Evolutionary conservation across 2,888 invertebrate genomes (phyloP).

Genomic region (Tanytarsus gracilentus): DNA sequence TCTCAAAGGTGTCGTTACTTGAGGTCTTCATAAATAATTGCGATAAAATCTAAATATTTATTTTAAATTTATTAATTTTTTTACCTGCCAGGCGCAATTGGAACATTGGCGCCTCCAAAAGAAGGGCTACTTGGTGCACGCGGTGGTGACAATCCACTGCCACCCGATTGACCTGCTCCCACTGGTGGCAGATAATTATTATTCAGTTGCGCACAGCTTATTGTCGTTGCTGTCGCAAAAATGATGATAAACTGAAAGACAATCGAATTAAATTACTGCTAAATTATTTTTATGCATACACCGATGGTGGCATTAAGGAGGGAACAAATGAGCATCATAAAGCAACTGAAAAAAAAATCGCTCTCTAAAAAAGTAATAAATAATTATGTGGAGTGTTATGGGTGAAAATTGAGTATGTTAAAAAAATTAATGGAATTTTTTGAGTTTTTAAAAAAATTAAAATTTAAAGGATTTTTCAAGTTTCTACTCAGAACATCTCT

Average conservation of each 20-base stretch:
- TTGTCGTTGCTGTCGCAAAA: background rate
- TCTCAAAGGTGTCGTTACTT: slow-evolving; percentile 31
- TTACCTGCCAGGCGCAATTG: slow-evolving; percentile 33
- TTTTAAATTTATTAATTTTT: too few relatives aligned
- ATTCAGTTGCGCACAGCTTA: slow-evolving; percentile 43
- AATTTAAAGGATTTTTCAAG: too few relatives aligned
- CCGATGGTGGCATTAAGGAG: background rate
- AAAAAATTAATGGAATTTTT: too few relatives aligned
- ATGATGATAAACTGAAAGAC: background rate
- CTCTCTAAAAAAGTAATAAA: too few relatives aligned
- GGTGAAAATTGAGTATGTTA: too few relatives aligned
- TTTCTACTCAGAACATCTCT: too few relatives aligned
- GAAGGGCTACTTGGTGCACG: slow-evolving; percentile 32
- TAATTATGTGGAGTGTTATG: too few relatives aligned
- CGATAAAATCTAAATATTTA: too few relatives aligned
- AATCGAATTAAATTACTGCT: background rate
- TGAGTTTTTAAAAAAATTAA: background rate
- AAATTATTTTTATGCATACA: background rate
- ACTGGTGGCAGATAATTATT: slow-evolving; percentile 52
- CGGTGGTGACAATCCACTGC: slow-evolving; percentile 30
- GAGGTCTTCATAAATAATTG: slow-evolving; percentile 16
- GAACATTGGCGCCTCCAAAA: slow-evolving; percentile 34
- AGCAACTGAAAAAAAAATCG: too few relatives aligned
- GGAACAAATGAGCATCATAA: background rate
- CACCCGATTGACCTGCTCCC: slow-evolving; percentile 44